Base-by-base conservation (phyloP, 1,140 invertebrate genomes). In the Zaprionus camerounensis region DNA sequence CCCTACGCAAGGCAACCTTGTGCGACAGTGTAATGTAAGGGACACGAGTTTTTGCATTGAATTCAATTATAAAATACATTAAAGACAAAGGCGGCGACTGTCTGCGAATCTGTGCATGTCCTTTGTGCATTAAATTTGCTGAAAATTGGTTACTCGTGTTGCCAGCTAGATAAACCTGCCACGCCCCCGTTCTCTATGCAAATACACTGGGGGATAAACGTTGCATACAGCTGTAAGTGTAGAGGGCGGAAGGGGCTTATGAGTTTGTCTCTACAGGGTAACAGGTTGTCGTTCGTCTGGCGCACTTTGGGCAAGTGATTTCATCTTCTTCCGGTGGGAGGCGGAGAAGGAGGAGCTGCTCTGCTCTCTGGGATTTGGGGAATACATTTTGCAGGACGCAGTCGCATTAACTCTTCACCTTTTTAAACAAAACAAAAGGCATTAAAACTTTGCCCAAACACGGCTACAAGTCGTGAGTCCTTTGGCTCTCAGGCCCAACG, bases 121-220 rank as follows among this genome's bases (percentile, higher is more conserved):
- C 81, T 85, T 82, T 90, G 87, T 83, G 87, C 81, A 74, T 65
- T 82, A 91, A 91, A 91, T 84, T 88, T 91, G 83, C 87, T 84
- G 81, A 76, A 91, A 91, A 91, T 91, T 91, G 90, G 83, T 87
- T 78, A 87, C 72, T 83, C 87, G 57, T 91, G 87, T 91, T 71
- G 66, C 62, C 73, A 53, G 78, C 82, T 75, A 76, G 82, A 83
- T 91, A 91, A 81, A 85, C 82, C 79, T 83, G 36, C 46, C 31
- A 41, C 72, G 7, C 62, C 44, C 24, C 41, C 72, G 4, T 58
- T 41, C 34, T 53, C 57, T 61, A 76, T 72, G 73, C 59, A 75
- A 76, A 76, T 76, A 65, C 74, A 55, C 69, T 44, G 65, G 65
- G 74, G 80, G 57, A 82, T 59, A 77, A 56, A n/a, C 66, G 9